Base-by-base conservation (phyloP, 2,113 vertebrate genomes). In the Calidris pygmaea region DNA sequence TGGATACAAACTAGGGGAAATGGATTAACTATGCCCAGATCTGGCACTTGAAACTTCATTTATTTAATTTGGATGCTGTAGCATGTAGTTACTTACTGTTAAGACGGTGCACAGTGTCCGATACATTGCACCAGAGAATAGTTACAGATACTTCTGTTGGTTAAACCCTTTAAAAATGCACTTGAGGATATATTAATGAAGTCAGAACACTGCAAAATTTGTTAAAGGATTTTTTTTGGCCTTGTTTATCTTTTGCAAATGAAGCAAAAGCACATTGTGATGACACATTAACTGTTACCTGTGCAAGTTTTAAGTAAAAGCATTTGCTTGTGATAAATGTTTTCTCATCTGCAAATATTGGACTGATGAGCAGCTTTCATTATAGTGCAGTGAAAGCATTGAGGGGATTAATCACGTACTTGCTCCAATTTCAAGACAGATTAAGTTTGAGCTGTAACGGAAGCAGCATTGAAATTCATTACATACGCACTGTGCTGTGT, bases 11-110 rank as follows among this genome's bases (percentile, higher is more conserved):
- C 45, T 77, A 62, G 50, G 43, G 35, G 13, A 91, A 91, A 72
- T 52, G 45, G 29, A 67, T 39, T 68, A 80, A 75, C 27, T 90
- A 47, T 78, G 60, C 19, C 35, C 26, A 90, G 34, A 27, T 84
- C 29, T 80, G 37, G 35, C 70, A 74, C 56, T 56, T 53, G n/a
- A 80, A 81, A 95, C 29, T 74, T 71, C 6, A 6, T 91, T 90
- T 78, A 83, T 75, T 96, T 92, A 18, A 62, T 94, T 94, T 96
- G 56, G 24, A 90, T 88, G 27, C 53, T 78, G 60, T 88, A 22
- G 12, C 7, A 24, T 39, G 14, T 68, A 89, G 76, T 79, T 94
- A 63, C n/a, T 37, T 89, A 58, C 37, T 68, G 29, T 80, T 81
- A 67, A 67, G 71, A 53, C 60, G 35, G 6, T 21, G 10, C 35